phyloP scores from a whole-genome alignment of 2,888 invertebrate genomes.

The Heliconius ethilla region DNA sequence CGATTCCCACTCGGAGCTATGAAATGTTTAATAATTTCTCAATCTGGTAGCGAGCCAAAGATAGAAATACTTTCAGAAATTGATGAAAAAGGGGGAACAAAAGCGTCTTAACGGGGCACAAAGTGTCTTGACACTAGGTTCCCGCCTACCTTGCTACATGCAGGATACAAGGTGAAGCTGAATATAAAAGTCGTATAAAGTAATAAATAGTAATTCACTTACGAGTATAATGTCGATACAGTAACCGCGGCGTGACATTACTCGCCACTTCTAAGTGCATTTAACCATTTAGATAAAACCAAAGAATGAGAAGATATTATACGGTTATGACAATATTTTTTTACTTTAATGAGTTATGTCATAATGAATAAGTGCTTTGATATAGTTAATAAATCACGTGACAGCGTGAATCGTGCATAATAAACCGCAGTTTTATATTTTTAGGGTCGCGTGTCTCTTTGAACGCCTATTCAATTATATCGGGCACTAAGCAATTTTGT shows the following conservation, averaged over 20 bases:
- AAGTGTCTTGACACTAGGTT: neutral
- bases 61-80: neutral
- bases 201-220: neutral
- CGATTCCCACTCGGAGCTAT: too few species aligned
- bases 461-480: constrained; percentile 78
- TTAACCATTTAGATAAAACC: constrained; percentile 74
- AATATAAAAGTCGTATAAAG: constrained; percentile 10
- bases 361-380: constrained; percentile 59
- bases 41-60: neutral
- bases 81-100: too few species aligned
- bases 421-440: constrained; percentile 66
- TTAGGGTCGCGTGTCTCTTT: constrained; percentile 72
- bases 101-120: neutral
- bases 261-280: constrained; percentile 65
- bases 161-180: neutral
- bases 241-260: constrained; percentile 37
- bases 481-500: constrained; percentile 64
- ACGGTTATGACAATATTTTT: constrained; percentile 59
- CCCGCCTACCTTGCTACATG: neutral
- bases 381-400: constrained; percentile 62
- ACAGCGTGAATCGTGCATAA: constrained; percentile 56
- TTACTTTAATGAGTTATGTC: constrained; percentile 51
- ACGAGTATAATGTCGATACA: constrained; percentile 9
- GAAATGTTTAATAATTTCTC: too few species aligned
- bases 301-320: constrained; percentile 61